Evolutionary conservation across 2,113 vertebrate genomes (phyloP).

Genomic region (Paedocypris sp.): DNA sequence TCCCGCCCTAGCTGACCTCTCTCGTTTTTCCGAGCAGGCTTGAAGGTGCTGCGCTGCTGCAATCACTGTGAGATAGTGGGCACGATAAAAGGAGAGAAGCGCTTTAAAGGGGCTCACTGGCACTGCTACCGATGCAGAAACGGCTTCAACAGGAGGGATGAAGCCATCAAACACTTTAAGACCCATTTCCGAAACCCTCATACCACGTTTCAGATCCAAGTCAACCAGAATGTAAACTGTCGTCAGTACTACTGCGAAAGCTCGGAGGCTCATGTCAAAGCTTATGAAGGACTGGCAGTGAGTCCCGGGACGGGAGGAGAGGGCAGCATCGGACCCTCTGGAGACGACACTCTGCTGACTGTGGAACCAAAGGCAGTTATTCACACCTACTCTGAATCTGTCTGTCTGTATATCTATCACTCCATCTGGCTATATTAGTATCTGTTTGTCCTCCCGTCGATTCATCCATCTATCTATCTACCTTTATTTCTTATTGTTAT

Average conservation of each 20-base stretch:
- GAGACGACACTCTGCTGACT: constrained; percentile 28
- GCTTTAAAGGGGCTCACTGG: constrained; percentile 50
- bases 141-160: constrained; percentile 48
- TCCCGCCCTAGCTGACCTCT: not conserved
- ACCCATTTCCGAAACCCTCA: constrained; percentile 51
- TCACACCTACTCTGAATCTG: not conserved
- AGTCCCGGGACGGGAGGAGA: constrained; percentile 27
- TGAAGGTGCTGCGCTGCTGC: constrained; percentile 49
- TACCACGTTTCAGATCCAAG: constrained; percentile 51
- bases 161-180: constrained; percentile 50
- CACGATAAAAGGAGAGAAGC: constrained; percentile 52
- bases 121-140: constrained; percentile 51
- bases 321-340: constrained; percentile 29
- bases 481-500: too few species aligned
- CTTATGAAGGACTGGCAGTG: constrained; percentile 40
- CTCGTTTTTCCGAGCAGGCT: constrained; percentile 25
- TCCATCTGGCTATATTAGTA: too few species aligned
- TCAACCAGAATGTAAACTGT: constrained; percentile 47
- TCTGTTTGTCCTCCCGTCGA: too few species aligned
- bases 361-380: constrained; percentile 37
- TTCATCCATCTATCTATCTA: too few species aligned
- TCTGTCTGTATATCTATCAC: not conserved
- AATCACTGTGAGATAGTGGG: constrained; percentile 50
- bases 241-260: constrained; percentile 48
- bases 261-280: constrained; percentile 42